phyloP scores from a whole-genome alignment of 2,888 invertebrate species.

The Thysanoteuthis rhombus region DNA sequence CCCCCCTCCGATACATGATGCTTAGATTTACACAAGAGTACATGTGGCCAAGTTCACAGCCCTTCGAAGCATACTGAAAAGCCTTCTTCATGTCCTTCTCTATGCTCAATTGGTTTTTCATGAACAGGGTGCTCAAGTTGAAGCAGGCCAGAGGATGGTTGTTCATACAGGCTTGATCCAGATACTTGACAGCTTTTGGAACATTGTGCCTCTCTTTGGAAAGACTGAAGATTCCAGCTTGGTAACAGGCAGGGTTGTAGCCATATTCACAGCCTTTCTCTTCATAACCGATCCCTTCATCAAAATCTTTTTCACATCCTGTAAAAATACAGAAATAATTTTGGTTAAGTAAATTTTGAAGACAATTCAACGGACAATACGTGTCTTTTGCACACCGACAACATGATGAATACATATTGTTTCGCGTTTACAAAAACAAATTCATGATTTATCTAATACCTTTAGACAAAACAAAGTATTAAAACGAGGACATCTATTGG shows the following conservation, averaged over 20 bases:
- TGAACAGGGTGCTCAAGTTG: constrained; percentile 79
- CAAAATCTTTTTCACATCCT: constrained; percentile 45
- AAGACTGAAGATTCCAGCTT: constrained; percentile 47
- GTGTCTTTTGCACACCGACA: too few species aligned
- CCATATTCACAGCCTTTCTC: constrained; percentile 53
- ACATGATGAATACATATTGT: too few species aligned
- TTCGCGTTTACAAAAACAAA: too few species aligned
- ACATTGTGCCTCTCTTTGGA: constrained; percentile 39
- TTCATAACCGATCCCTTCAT: constrained; percentile 46
- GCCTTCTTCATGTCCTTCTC: constrained; percentile 79
- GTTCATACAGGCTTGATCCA: constrained; percentile 81
- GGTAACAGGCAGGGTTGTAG: constrained; percentile 52
- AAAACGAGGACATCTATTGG: too few species aligned
- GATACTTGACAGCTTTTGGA: constrained; percentile 75
- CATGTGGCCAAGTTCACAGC: constrained; percentile 82
- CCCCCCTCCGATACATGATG: constrained; percentile 74
- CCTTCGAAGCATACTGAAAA: constrained; percentile 79
- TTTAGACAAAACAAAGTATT: too few species aligned
- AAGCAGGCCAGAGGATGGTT: constrained; percentile 81
- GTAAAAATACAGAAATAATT: constrained; percentile 28
- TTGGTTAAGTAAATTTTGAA: too few species aligned
- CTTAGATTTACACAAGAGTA: constrained; percentile 90
- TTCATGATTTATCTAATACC: too few species aligned
- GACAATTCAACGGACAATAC: too few species aligned
- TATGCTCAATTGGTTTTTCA: constrained; percentile 76